phyloP scores from a whole-genome alignment of 2,888 invertebrate genomes.

The Sesamia inferens region DNA sequence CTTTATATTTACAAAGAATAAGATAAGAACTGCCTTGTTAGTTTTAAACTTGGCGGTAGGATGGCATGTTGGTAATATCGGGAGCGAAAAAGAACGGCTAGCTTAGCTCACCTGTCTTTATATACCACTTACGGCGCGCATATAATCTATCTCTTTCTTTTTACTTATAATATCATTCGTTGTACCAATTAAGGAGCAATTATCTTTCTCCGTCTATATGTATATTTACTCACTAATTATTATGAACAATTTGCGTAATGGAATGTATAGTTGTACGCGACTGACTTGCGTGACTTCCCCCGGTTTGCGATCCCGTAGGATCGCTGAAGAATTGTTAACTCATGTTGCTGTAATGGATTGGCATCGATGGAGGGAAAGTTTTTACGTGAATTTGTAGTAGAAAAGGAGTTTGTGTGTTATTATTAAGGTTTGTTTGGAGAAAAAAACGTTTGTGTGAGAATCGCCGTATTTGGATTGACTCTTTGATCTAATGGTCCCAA shows the following conservation, averaged over 20 bases:
- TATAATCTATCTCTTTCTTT: not conserved
- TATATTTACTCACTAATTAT: conserved; percentile 47
- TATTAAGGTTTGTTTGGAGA: not conserved
- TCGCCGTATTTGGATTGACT: not conserved
- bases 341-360: conserved; percentile 61
- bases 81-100: not conserved
- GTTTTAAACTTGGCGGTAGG: not conserved
- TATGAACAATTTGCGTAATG: conserved; percentile 63
- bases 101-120: not conserved
- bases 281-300: conserved; percentile 56
- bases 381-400: conserved; percentile 26
- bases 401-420: not conserved
- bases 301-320: conserved; percentile 54
- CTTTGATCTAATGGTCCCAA: not conserved
- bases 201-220: conserved; percentile 7
- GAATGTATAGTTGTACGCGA: conserved; percentile 43
- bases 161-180: not conserved
- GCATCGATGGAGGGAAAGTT: conserved; percentile 48
- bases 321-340: conserved; percentile 50
- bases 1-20: too few species aligned
- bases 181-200: not conserved
- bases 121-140: not conserved
- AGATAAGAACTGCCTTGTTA: too few species aligned
- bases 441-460: not conserved
- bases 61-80: not conserved